A percentile compares a stretch with the other conserved stretches of the same genome.
phyloP scores from a whole-genome alignment of 64 coral and sea anemone genomes.

The Exaiptasia diaphana region DNA sequence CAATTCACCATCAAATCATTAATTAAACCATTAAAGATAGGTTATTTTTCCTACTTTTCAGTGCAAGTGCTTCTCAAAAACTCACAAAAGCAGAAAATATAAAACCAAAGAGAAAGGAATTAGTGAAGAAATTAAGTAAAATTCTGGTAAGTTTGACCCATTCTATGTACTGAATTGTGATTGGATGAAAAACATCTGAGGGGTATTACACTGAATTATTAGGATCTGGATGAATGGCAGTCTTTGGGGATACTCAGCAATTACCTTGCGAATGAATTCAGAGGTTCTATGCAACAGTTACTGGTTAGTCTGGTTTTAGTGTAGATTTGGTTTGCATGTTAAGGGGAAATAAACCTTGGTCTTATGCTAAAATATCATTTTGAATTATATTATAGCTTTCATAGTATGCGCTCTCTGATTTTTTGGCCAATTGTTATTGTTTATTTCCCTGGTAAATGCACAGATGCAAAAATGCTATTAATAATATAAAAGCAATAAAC shows the following conservation, averaged over 20 bases:
- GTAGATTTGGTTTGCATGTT: too few relatives aligned
- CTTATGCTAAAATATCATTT: too few relatives aligned
- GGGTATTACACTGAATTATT: background rate
- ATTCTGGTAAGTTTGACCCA: slow-evolving; percentile 38
- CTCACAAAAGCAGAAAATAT: slow-evolving; percentile 31
- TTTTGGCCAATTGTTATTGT: background rate
- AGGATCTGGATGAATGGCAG: slow-evolving; percentile 70
- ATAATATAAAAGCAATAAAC: background rate
- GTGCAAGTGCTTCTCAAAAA: slow-evolving; percentile 25
- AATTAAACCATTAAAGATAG: too few relatives aligned
- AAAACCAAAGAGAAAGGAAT: slow-evolving; percentile 55
- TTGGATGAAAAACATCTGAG: background rate
- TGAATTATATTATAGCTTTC: background rate
- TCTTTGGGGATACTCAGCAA: slow-evolving; percentile 47
- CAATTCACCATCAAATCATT: too few relatives aligned
- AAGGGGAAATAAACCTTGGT: too few relatives aligned
- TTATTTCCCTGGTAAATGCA: background rate
- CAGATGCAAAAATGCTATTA: background rate
- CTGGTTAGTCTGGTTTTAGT: background rate
- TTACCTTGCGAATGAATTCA: slow-evolving; percentile 67
- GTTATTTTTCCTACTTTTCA: background rate
- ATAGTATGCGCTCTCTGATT: background rate
- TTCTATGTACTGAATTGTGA: background rate
- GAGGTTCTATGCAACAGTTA: slow-evolving; percentile 59
- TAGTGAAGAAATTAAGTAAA: slow-evolving; percentile 65